These are phyloP conservation scores for Drosophila parabipectinata DNA, from an alignment of 1,140 invertebrate species.

Conservation along the genomic window DNA sequence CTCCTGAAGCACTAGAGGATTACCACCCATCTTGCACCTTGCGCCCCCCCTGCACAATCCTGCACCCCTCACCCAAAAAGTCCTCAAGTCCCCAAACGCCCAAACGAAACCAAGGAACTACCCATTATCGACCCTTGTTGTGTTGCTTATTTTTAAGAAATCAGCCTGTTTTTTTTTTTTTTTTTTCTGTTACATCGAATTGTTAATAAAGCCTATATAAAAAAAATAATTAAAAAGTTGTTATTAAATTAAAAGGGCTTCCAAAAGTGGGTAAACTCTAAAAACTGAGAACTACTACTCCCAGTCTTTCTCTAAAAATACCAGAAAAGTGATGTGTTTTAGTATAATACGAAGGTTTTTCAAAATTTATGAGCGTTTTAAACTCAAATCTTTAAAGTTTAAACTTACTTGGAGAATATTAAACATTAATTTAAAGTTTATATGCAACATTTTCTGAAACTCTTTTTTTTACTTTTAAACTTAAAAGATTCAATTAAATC, in stretches of 20 bases:
- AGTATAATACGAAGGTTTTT: too few relatives aligned
- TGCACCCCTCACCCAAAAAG: not conserved
- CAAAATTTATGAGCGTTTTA: too few relatives aligned
- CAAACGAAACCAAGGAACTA: constrained; percentile 4
- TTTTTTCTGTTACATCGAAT: constrained; percentile 50
- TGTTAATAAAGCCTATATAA: constrained; percentile 60
- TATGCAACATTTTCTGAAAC: too few relatives aligned
- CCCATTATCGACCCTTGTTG: constrained; percentile 18
- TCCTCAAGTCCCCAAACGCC: constrained; percentile 4
- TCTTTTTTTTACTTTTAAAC: too few relatives aligned
- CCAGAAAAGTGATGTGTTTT: too few relatives aligned
- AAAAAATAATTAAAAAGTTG: constrained; percentile 13
- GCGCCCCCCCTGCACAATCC: not conserved
- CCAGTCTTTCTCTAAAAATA: too few relatives aligned
- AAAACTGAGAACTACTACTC: not conserved
- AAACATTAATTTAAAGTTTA: too few relatives aligned
- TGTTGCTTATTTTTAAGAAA: constrained; percentile 74
- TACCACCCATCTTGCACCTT: not conserved
- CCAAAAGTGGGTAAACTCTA: not conserved
- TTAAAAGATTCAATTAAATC: too few relatives aligned
- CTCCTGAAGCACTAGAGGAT: constrained; percentile 55
- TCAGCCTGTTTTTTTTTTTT: constrained; percentile 28
- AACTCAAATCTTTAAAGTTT: too few relatives aligned
- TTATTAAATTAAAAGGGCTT: not conserved
- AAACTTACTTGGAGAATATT: too few relatives aligned